Conservation (phyloP, 2,797 vertebrate species). For the Iguana delicatissima region DNA sequence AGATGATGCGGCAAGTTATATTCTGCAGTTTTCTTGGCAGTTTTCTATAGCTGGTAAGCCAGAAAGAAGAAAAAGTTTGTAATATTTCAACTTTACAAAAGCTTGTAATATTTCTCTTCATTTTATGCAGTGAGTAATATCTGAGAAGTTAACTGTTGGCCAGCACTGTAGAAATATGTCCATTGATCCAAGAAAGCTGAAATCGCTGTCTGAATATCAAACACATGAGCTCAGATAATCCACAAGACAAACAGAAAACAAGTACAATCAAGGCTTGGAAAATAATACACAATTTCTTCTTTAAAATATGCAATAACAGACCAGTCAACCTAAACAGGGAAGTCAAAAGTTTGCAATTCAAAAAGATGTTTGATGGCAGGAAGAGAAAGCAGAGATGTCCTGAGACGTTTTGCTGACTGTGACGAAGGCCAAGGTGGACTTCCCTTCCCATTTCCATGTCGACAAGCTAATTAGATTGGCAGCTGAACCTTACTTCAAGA, state of each 20-base stretch:
- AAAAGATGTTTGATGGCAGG: background rate
- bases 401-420: too few relatives aligned
- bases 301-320: background rate
- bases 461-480: too few relatives aligned
- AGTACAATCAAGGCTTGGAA: too few relatives aligned
- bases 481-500: too few relatives aligned
- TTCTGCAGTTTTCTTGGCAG: conserved; percentile 5
- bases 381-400: background rate
- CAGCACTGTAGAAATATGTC: too few relatives aligned
- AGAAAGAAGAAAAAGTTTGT: background rate
- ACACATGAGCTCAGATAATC: too few relatives aligned
- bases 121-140: background rate
- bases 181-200: too few relatives aligned
- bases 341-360: background rate
- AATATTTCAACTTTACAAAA: background rate
- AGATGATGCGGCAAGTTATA: background rate
- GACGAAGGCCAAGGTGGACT: too few relatives aligned
- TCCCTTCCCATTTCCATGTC: too few relatives aligned
- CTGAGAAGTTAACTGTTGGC: background rate
- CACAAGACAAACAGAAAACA: too few relatives aligned
- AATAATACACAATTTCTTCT: too few relatives aligned
- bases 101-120: background rate
- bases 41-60: background rate
- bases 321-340: background rate
- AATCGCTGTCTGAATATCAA: too few relatives aligned